Evolutionary conservation across 2,888 invertebrate genomes (phyloP), one percentile per base, ranked within the genome.

Genomic region (Lypha dubia): DNA sequence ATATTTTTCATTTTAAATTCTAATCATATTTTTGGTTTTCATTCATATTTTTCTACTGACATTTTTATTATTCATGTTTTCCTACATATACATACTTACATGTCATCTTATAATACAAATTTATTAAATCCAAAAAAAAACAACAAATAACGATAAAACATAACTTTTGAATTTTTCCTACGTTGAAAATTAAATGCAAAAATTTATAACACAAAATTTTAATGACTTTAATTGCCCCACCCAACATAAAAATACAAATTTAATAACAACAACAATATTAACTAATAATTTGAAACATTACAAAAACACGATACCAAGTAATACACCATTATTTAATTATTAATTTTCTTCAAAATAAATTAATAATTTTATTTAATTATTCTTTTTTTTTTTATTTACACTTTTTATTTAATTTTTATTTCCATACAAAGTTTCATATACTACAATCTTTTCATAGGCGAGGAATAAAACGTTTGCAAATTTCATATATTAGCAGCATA

Each of bases 271-370:
- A 38, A 60, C n/a, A 60, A 38, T 68, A 62, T 24, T 49, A 67
- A 77, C 11, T 46, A 56, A 44, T 65, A 38, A 38, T 22, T n/a
- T 60, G 56, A 74, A 79, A 74, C 38, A 67, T 63, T 60, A 56
- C n/a, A 65, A 53, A 38, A 49, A 28, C 28, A 60, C 51, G 7
- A 70, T 44, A 62, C 8, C 15, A 73, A 56, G 56, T 41, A 65
- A 74, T 38, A 63, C 63, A 75, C 56, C 38, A 70, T 70, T 38
- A 49, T 68, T 71, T 74, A 44, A 67, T 73, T 84, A 76, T 79
- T 75, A 71, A 79, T 82, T 74, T 58, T 68, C 53, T 53, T 65
- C 11, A 53, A 35, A 71, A 65, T 46, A 67, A 65, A 79, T 49
- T 53, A 79, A 62, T 71, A 60, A 60, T 41, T 11, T 60, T 56